A percentile compares a stretch with the other conserved stretches of the same genome.
Evolutionary conservation across 2,797 vertebrate genomes (phyloP).

Genomic region (Crotalus adamanteus): DNA sequence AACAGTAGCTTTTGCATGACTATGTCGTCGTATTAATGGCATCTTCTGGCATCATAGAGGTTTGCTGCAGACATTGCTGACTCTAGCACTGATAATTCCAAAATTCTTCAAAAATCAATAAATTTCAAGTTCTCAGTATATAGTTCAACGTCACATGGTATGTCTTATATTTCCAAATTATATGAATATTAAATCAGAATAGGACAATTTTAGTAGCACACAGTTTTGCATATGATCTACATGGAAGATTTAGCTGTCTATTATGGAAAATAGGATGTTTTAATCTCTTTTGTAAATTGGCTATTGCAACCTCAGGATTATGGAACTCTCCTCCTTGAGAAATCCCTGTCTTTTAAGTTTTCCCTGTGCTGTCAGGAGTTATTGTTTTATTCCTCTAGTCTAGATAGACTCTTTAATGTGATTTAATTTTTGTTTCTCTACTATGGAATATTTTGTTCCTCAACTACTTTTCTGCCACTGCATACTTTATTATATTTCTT

Average conservation of each 20-base stretch:
- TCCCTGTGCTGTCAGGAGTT: background rate
- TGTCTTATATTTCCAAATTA: background rate
- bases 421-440: background rate
- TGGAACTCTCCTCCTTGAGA: background rate
- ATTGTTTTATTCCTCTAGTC: background rate
- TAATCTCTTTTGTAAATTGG: background rate
- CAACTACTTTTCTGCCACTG: background rate
- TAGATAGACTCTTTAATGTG: background rate
- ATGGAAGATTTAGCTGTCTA: background rate
- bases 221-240: background rate
- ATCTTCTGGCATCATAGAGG: background rate
- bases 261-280: background rate
- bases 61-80: background rate
- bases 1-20: background rate
- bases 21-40: background rate
- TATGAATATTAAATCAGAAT: background rate
- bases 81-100: background rate
- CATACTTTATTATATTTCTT: background rate
- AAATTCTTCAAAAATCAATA: background rate
- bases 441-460: background rate
- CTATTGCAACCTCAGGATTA: background rate
- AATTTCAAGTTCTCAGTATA: background rate
- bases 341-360: background rate
- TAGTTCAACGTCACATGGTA: background rate
- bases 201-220: background rate